Conservation (phyloP, 2,113 vertebrate genomes). For the Tenrec ecaudatus region DNA sequence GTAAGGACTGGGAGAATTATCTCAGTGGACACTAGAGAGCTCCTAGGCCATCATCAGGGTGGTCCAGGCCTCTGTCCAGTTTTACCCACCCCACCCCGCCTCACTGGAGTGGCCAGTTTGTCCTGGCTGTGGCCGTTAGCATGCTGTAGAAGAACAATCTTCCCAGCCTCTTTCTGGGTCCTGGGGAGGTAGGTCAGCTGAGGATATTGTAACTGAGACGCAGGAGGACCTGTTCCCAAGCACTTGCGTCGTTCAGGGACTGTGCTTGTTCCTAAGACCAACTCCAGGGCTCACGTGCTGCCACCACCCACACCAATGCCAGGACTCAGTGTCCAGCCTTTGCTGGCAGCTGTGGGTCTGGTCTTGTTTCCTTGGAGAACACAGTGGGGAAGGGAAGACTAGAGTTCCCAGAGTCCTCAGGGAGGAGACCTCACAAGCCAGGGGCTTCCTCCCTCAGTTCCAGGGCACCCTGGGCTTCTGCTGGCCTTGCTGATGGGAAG, state of each 20-base stretch:
- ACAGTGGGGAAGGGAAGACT: background rate
- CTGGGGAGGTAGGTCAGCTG: background rate
- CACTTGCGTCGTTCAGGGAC: background rate
- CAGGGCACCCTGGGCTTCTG: background rate
- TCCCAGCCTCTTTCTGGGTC: background rate
- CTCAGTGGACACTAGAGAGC: background rate
- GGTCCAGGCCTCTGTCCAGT: background rate
- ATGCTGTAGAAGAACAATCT: background rate
- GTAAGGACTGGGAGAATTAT: background rate
- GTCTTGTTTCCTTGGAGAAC: background rate
- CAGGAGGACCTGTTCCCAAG: background rate
- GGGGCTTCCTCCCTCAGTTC: conserved; percentile 58
- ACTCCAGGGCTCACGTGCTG: background rate
- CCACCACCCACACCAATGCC: background rate
- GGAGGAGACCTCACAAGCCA: background rate
- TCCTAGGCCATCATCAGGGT: too few relatives aligned
- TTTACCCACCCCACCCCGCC: background rate
- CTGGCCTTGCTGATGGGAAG: conserved; percentile 6
- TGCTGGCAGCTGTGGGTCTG: background rate
- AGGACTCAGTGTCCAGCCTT: background rate
- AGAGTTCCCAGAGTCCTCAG: background rate
- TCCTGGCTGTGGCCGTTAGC: background rate
- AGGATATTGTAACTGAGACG: background rate
- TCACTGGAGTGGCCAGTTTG: background rate
- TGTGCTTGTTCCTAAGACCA: background rate